Percentiles rank a stretch among this genome's conserved stretches.
These are phyloP conservation scores for Diloba caeruleocephala DNA, from an alignment of 2,888 invertebrate species.

Conservation along the genomic window DNA sequence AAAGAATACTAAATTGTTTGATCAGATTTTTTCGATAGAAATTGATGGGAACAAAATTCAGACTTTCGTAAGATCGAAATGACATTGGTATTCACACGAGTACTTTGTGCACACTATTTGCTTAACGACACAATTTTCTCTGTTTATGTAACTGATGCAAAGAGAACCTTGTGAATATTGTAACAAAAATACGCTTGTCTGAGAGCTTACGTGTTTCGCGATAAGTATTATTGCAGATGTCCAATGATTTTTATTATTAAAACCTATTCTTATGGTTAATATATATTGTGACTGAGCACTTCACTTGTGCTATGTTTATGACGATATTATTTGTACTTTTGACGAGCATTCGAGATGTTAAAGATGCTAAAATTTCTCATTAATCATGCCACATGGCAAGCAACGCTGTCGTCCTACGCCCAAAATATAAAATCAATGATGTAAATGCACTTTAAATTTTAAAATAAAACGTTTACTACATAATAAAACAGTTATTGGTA, in stretches of 20 bases:
- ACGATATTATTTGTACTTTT: background rate
- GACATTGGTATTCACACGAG: conserved; percentile 41
- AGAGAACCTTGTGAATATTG: conserved; percentile 45
- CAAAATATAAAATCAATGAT: conserved; percentile 33
- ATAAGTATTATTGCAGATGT: conserved; percentile 41
- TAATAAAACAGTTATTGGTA: too few relatives aligned
- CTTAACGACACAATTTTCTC: conserved; percentile 44
- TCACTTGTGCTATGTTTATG: conserved; percentile 10
- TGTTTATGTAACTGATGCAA: conserved; percentile 53
- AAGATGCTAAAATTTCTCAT: conserved; percentile 40
- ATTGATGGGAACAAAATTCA: conserved; percentile 26
- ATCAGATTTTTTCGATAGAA: background rate
- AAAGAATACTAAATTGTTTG: too few relatives aligned
- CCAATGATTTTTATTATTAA: conserved; percentile 12
- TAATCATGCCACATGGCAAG: conserved; percentile 44
- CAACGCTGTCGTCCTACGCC: conserved; percentile 30
- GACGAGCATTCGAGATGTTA: conserved; percentile 8
- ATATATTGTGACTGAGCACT: conserved; percentile 20
- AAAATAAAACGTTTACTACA: conserved; percentile 17
- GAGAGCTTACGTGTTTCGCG: conserved; percentile 11
- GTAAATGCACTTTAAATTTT: too few relatives aligned
- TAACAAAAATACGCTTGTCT: conserved; percentile 33
- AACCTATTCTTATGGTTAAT: conserved; percentile 7
- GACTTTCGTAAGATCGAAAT: conserved; percentile 37
- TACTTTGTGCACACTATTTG: conserved; percentile 40